phyloP scores from a whole-genome alignment of 92 coral and sea anemone genomes.

The Pocillopora meandrina region DNA sequence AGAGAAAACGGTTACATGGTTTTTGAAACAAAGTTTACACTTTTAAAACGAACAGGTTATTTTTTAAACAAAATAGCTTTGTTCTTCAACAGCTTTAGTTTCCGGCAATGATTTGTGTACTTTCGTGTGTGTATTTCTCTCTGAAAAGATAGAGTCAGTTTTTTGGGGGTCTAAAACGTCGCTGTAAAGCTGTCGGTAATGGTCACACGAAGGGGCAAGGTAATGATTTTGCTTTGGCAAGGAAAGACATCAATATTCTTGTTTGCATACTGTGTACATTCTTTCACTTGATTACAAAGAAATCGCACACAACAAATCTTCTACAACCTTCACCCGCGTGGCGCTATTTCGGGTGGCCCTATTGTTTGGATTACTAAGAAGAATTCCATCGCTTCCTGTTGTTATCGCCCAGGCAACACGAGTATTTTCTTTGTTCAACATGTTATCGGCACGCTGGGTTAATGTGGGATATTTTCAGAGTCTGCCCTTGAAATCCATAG shows the following conservation, averaged over 20 bases:
- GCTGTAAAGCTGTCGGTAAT: neutral
- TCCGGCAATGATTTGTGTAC: neutral
- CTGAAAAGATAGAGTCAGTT: neutral
- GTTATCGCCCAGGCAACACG: slow-evolving; percentile 3
- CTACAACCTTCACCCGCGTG: slow-evolving; percentile 16
- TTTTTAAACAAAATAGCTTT: neutral
- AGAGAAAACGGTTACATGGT: slow-evolving; percentile 15
- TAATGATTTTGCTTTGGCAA: neutral
- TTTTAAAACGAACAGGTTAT: neutral
- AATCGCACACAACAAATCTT: neutral
- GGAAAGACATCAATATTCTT: neutral
- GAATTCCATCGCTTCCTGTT: slow-evolving; percentile 32
- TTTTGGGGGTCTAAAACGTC: neutral
- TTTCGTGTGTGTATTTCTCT: neutral
- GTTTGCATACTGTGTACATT: neutral
- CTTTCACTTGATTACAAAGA: neutral
- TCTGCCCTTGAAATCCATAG: neutral
- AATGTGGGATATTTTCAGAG: neutral
- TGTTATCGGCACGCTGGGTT: slow-evolving; percentile 1
- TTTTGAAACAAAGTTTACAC: neutral
- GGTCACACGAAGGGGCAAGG: neutral
- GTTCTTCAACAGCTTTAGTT: neutral
- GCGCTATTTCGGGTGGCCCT: slow-evolving; percentile 19
- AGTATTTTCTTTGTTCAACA: slow-evolving; percentile 6
- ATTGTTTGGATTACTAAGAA: slow-evolving; percentile 9